Evolutionary conservation across 2,797 vertebrate species (phyloP).

Genomic region (Oophaga sylvatica): DNA sequence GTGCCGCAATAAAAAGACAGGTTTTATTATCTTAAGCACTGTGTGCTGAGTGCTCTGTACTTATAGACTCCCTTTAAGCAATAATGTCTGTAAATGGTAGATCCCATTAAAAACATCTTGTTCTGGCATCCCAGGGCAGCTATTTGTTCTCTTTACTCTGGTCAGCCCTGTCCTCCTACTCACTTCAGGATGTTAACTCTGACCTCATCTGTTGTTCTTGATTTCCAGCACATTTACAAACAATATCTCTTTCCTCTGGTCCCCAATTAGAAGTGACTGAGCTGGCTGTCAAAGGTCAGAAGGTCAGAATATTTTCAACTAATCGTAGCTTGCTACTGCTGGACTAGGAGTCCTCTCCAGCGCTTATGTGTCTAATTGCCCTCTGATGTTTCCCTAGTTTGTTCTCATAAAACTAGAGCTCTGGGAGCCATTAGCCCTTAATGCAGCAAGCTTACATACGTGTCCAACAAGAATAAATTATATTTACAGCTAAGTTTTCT

Average conservation of each 20-base stretch:
- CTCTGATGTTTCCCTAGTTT: slow-evolving; percentile 56
- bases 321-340: slow-evolving; percentile 34
- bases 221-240: slow-evolving; percentile 51
- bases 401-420: slow-evolving; percentile 53
- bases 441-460: slow-evolving; percentile 25
- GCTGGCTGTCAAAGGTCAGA: slow-evolving; percentile 45
- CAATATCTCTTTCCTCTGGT: slow-evolving; percentile 29
- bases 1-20: slow-evolving; percentile 39
- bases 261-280: slow-evolving; percentile 47
- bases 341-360: slow-evolving; percentile 49
- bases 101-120: slow-evolving; percentile 55
- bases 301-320: slow-evolving; percentile 52
- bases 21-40: slow-evolving; percentile 53
- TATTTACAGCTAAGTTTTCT: slow-evolving; percentile 34
- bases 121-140: slow-evolving; percentile 44
- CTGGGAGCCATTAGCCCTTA: slow-evolving; percentile 55
- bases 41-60: slow-evolving; percentile 49
- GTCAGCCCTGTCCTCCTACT: slow-evolving; percentile 40
- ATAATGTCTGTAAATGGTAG: slow-evolving; percentile 53
- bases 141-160: slow-evolving; percentile 46
- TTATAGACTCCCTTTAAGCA: slow-evolving; percentile 53
- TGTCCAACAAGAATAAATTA: slow-evolving; percentile 45
- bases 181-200: slow-evolving; percentile 56
- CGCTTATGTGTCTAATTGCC: slow-evolving; percentile 56
- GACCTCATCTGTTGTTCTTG: slow-evolving; percentile 47